Evolutionary conservation across 2,888 invertebrate genomes (phyloP).

Genomic region (Galerucella pusilla): DNA sequence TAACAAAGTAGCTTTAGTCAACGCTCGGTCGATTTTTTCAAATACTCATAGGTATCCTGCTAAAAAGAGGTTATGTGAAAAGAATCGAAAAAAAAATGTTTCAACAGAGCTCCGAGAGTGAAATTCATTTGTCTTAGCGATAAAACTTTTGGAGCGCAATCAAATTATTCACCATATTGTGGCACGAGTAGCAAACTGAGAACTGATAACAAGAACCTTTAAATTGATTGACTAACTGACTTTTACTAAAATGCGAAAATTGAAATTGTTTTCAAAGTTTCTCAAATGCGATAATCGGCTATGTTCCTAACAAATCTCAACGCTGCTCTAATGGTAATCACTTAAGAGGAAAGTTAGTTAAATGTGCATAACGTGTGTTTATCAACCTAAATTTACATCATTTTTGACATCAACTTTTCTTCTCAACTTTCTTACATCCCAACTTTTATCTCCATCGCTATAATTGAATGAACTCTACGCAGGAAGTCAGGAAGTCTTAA

Average conservation of each 20-base stretch:
- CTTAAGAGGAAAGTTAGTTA: conserved; percentile 44
- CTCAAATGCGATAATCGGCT: conserved; percentile 49
- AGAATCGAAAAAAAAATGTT: not conserved
- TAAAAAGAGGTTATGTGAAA: too few species aligned
- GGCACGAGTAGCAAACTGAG: conserved; percentile 58
- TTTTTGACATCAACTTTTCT: conserved; percentile 41
- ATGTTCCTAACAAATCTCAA: conserved; percentile 49
- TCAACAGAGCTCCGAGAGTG: conserved; percentile 46
- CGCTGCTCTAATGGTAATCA: conserved; percentile 39
- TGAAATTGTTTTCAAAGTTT: conserved; percentile 57
- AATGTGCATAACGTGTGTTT: conserved; percentile 44
- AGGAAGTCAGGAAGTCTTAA: conserved; percentile 21
- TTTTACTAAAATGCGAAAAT: conserved; percentile 56
- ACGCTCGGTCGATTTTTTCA: too few species aligned
- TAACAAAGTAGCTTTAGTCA: too few species aligned
- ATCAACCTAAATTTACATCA: conserved; percentile 40
- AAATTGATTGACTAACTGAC: conserved; percentile 63
- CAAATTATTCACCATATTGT: conserved; percentile 63
- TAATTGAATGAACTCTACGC: conserved; percentile 37
- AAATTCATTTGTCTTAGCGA: conserved; percentile 60
- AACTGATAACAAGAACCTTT: conserved; percentile 60
- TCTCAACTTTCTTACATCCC: conserved; percentile 28
- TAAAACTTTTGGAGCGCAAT: conserved; percentile 62
- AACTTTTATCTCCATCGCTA: conserved; percentile 33
- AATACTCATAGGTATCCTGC: too few species aligned